Evolutionary conservation across 2,888 invertebrate genomes (phyloP).

Genomic region (Nephrotoma appendiculata): DNA sequence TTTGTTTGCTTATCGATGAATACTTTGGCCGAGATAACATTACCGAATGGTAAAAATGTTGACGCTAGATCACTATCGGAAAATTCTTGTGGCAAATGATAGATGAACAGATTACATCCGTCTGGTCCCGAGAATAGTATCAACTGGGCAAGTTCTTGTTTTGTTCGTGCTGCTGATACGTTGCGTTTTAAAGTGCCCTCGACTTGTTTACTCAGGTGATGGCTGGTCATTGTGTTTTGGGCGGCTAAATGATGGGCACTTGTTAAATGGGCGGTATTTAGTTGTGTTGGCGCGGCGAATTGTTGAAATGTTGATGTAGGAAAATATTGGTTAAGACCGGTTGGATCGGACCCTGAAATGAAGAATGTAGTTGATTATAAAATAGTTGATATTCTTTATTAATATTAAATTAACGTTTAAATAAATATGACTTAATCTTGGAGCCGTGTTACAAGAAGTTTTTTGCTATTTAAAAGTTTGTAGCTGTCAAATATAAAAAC

Average conservation of each 20-base stretch:
- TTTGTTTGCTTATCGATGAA: slow-evolving; percentile 99
- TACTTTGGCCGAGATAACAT: slow-evolving; percentile 97
- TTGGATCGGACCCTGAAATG: slow-evolving; percentile 30
- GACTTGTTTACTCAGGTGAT: slow-evolving; percentile 69
- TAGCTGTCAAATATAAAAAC: too few relatives aligned
- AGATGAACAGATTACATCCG: slow-evolving; percentile 97
- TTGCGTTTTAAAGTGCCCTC: slow-evolving; percentile 45
- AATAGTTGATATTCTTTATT: neutral
- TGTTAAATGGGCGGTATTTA: slow-evolving; percentile 45
- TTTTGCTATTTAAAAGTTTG: too few relatives aligned
- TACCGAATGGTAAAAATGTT: slow-evolving; percentile 95
- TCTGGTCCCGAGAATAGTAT: slow-evolving; percentile 60
- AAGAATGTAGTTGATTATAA: neutral
- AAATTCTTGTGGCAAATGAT: slow-evolving; percentile 98
- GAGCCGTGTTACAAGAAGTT: too few relatives aligned
- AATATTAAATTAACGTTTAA: too few relatives aligned
- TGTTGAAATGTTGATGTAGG: slow-evolving; percentile 38
- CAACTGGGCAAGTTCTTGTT: neutral
- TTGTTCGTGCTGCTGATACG: neutral
- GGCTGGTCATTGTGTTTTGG: neutral
- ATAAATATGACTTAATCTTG: too few relatives aligned
- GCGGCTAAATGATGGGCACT: slow-evolving; percentile 62
- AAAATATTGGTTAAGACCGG: slow-evolving; percentile 45
- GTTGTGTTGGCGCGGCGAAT: slow-evolving; percentile 39
- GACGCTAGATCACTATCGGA: slow-evolving; percentile 92